Conservation (phyloP, 2,888 invertebrate species). For the Galeruca laticollis region DNA sequence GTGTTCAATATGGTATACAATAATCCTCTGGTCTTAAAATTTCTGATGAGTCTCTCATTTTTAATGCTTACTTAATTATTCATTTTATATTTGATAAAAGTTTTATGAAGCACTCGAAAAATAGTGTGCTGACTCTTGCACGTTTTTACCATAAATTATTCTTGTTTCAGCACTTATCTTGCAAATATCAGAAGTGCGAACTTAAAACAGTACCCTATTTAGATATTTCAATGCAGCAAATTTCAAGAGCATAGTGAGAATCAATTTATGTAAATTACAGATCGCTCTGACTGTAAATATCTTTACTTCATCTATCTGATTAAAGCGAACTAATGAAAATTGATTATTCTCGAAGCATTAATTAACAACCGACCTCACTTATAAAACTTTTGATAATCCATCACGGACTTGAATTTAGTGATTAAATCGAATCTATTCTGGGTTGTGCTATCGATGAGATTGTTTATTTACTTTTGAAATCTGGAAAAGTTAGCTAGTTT, state of each 20-base stretch:
- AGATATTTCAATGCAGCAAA: constrained; percentile 3
- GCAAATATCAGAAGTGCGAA: constrained; percentile 8
- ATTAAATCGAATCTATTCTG: constrained; percentile 1
- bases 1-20: no score
- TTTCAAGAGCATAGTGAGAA: neutral
- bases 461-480: constrained; percentile 1
- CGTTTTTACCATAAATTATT: neutral
- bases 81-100: neutral
- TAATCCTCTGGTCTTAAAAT: neutral
- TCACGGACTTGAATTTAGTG: constrained; percentile 21
- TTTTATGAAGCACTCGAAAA: neutral
- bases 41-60: neutral
- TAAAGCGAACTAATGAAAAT: constrained; percentile 33
- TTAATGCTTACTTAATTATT: neutral
- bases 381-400: constrained; percentile 32
- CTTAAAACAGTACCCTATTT: neutral
- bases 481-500: neutral
- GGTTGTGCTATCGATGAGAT: neutral
- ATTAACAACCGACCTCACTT: constrained; percentile 34
- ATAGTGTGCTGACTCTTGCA: neutral
- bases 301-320: constrained; percentile 27
- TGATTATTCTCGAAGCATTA: constrained; percentile 34
- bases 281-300: constrained; percentile 31
- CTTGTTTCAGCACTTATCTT: constrained; percentile 7
- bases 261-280: constrained; percentile 27